Evolutionary conservation across 2,888 invertebrate genomes (phyloP), one percentile per base, ranked within the genome.

Genomic region (Panzeria rudis): DNA sequence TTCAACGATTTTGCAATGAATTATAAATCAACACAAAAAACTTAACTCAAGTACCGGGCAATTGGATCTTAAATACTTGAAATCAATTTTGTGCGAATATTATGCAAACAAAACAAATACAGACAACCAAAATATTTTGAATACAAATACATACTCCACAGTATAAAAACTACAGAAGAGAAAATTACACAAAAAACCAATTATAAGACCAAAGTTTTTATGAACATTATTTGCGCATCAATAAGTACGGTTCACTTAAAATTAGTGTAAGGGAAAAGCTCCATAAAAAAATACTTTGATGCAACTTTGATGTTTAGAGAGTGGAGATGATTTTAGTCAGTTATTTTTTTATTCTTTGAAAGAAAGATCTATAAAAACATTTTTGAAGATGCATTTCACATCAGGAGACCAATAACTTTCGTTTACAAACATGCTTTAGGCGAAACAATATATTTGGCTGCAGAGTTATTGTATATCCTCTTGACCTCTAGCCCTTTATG

Each of bases 31-130:
- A 54, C n/a, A 61, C 3, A 35, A 15, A 23, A 29, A 29, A 23
- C 7, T 54, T 38, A 47, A 54, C n/a, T 54, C 20, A 61, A 61
- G 47, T 35, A 35, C 61, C 47, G n/a, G 32, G 20, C 73, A 61
- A 73, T 73, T 73, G 61, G 23, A 32, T 59, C 44, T 72, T 47
- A 44, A 59, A 71, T 29, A 29, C 29, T 44, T 25, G n/a, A 44
- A 56, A 41, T 44, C 17, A 56, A 56, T 71, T 56, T 56, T 41
- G 54, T 25, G 8, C 3, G 35, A 52, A 68, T 20, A 50, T 23
- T 20, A 35, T 29, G 29, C 15, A 20, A 4, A 29, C 7, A 29
- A 66, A 32, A 47, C 6, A 29, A 17, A 29, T 20, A 41, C 62
- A 15, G 7, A 5, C 11, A 29, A 56, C 4, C 25, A 29, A 29